Conservation (phyloP, 2,113 vertebrate species). For the Melanerpes formicivorus region DNA sequence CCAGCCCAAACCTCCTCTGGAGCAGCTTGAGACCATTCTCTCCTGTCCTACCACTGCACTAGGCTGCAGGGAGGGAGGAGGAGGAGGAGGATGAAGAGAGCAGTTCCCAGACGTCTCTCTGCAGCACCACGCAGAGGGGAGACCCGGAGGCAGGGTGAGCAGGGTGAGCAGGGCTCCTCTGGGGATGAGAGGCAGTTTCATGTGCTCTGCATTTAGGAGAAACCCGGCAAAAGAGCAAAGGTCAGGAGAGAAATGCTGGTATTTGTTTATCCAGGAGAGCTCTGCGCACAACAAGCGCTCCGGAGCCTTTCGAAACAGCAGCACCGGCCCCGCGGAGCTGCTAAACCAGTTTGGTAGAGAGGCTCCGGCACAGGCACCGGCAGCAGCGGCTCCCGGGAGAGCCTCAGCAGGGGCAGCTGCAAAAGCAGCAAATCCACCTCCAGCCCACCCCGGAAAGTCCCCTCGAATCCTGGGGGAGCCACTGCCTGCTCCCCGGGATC, state of each 20-base stretch:
- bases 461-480: neutral
- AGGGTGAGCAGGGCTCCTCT: accelerated
- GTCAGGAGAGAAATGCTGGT: constrained; percentile 65
- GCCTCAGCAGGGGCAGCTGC: neutral
- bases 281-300: constrained; percentile 37
- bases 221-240: constrained; percentile 65
- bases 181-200: neutral
- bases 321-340: constrained; percentile 46
- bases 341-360: constrained; percentile 65
- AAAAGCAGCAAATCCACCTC: neutral
- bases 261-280: constrained; percentile 67
- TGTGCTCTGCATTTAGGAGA: constrained; percentile 65
- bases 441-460: neutral
- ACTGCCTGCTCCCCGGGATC: neutral
- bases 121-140: no score
- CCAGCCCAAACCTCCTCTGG: no score
- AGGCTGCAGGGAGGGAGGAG: neutral
- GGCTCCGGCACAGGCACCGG: neutral
- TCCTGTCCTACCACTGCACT: no score
- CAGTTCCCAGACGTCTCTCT: neutral
- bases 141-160: accelerated
- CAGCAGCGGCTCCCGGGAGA: neutral
- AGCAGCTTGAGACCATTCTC: no score
- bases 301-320: constrained; percentile 62
- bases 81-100: neutral